phyloP scores from a whole-genome alignment of 2,797 vertebrate species.

The Telmatherina bonti region DNA sequence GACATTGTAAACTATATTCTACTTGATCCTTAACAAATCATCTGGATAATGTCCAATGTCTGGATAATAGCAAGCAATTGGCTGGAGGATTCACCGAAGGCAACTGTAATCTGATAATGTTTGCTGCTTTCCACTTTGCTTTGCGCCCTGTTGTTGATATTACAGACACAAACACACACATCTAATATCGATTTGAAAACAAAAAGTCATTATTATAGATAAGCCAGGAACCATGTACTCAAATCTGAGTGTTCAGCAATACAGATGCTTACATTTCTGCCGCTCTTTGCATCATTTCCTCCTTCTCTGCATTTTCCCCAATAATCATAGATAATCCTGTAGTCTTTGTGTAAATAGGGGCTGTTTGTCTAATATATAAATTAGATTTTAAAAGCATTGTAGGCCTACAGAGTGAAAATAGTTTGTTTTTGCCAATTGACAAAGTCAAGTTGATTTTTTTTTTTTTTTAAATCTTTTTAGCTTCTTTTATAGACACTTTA shows the following conservation, averaged over 20 bases:
- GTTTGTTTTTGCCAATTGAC: not conserved
- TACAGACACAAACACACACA: not conserved
- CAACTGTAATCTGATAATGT: not conserved
- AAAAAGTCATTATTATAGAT: not conserved
- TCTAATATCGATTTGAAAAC: not conserved
- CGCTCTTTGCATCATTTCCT: not conserved
- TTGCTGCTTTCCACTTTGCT: not conserved
- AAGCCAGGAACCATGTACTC: not conserved
- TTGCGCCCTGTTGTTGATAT: not conserved
- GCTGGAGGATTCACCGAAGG: not conserved
- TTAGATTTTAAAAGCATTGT: not conserved
- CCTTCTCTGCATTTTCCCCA: not conserved
- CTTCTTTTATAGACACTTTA: constrained; percentile 3
- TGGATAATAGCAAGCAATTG: not conserved
- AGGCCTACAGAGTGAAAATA: not conserved
- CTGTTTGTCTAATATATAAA: not conserved
- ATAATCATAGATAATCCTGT: not conserved
- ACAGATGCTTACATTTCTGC: not conserved
- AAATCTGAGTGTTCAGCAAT: not conserved
- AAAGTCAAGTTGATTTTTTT: not conserved
- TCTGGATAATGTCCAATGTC: not conserved
- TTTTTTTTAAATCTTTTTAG: not conserved
- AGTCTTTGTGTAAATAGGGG: too few relatives aligned
- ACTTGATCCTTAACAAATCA: not conserved
- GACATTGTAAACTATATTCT: too few relatives aligned